Percentiles rank a stretch among this genome's conserved stretches.
Evolutionary conservation across 2,888 invertebrate species (phyloP).

Genomic region (Cetonia aurata): DNA sequence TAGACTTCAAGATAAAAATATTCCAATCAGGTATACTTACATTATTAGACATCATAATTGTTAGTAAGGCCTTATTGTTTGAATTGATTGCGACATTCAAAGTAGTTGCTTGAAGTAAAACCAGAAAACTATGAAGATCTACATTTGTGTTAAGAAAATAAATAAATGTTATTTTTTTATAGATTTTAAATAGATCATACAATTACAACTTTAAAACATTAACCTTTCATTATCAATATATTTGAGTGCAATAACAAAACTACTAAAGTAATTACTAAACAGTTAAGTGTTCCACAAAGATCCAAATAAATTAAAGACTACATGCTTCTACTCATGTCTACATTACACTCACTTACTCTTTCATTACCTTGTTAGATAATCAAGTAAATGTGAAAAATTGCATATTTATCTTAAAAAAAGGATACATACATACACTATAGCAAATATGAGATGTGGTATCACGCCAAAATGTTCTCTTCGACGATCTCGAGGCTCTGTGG

Average conservation of each 20-base stretch:
- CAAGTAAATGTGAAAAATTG: not conserved
- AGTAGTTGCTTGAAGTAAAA: conserved; percentile 96
- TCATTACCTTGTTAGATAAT: not conserved
- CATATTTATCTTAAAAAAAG: conserved; percentile 67
- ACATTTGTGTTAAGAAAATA: conserved; percentile 55
- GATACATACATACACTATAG: conserved; percentile 95
- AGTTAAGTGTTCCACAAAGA: not conserved
- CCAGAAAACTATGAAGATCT: conserved; percentile 89
- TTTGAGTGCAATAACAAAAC: no score
- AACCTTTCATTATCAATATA: no score
- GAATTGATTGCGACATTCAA: conserved; percentile 99
- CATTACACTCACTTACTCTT: no score
- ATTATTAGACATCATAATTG: conserved; percentile 99
- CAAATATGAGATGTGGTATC: conserved; percentile 91
- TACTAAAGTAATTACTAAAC: no score
- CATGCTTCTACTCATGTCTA: not conserved
- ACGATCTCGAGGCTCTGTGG: conserved; percentile 91
- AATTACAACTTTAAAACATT: no score
- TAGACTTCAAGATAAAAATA: not conserved
- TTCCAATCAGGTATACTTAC: conserved; percentile 71
- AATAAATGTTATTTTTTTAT: conserved; percentile 21
- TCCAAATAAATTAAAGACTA: not conserved
- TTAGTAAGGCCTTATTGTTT: conserved; percentile 96
- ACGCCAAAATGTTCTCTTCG: conserved; percentile 88
- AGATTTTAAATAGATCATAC: not conserved